Conservation (phyloP, 2,113 vertebrate species). For the Scopus umbretta region DNA sequence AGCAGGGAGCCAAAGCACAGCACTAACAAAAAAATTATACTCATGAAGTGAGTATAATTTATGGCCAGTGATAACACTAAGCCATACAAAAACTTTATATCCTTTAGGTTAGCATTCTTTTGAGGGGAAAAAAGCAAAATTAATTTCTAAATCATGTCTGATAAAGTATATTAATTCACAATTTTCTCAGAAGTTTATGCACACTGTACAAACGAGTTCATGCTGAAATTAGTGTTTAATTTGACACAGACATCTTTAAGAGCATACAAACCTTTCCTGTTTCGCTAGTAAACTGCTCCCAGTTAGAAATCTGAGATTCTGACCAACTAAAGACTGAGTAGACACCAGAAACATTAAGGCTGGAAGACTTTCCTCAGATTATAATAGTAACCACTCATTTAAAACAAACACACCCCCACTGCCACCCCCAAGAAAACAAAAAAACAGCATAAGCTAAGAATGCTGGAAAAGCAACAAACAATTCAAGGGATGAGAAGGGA, state of each 20-base stretch:
- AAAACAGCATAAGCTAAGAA: conserved; percentile 9
- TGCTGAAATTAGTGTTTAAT: conserved; percentile 48
- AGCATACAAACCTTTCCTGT: conserved; percentile 16
- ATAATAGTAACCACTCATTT: background rate
- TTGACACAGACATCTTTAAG: background rate
- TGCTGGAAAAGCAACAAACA: conserved; percentile 39
- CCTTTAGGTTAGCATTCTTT: conserved; percentile 30
- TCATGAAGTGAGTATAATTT: background rate
- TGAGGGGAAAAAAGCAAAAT: background rate
- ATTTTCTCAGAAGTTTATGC: background rate
- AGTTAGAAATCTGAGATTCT: conserved; percentile 14
- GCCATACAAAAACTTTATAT: background rate
- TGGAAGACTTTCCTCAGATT: background rate
- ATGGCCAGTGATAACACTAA: background rate
- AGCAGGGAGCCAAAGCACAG: conserved; percentile 7
- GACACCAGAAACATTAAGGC: background rate
- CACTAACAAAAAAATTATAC: conserved; percentile 7
- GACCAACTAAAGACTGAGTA: background rate
- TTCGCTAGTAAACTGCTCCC: background rate
- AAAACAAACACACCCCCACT: background rate
- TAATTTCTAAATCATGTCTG: background rate
- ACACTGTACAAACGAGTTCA: background rate
- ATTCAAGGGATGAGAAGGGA: conserved; percentile 24
- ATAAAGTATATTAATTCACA: conserved; percentile 22
- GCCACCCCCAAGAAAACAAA: background rate